Base-by-base conservation (phyloP, 2,888 invertebrate species). In the Drosophila sordidula region DNA sequence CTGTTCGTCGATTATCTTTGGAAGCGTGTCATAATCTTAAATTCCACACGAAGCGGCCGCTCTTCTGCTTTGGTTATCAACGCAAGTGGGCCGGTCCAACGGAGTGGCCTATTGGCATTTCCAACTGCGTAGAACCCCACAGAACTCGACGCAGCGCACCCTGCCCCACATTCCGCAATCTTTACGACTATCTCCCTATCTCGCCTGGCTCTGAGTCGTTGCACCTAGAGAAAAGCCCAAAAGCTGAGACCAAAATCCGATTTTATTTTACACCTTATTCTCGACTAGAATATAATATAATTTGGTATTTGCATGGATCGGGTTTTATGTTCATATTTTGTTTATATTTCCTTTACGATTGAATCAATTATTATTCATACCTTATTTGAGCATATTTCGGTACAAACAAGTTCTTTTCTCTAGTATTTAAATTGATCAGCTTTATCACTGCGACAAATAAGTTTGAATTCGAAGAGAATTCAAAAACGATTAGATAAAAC, bases 91-190 rank as follows among this genome's bases (percentile, higher is more conserved):
- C 84, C 81, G 78, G 81, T 47, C 39, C 49, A 38, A 36, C 46
- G 12, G n/a, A 25, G 36, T 26, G 45, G 32, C 54, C 26, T 45
- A 69, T 54, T 65, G 45, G 51, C 44, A 38, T 44, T 34, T 65
- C 75, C 58, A 63, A 82, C 85, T 83, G 83, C 83, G 83, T 83
- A 83, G 70, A 80, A 59, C 18, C 18, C 4, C 16, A 34, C 16
- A 49, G 16, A n/a, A 39, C 22, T 32, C 52, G 34, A 39, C 44
- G 26, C 57, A 41, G 38, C 47, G 42, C 75, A 62, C 71, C 62
- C 71, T 81, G 80, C 74, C 66, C 84, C 76, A 84, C 80, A 69
- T 83, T 83, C 69, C 63, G 65, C 59, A 70, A 70, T 75, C 73
- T 68, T 39, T 38, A 41, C 50, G 52, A 44, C 47, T 50, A 25